Percentiles rank a stretch among this genome's conserved stretches.
Conservation (phyloP, 2,113 vertebrate genomes). For the Danionella cerebrum region DNA sequence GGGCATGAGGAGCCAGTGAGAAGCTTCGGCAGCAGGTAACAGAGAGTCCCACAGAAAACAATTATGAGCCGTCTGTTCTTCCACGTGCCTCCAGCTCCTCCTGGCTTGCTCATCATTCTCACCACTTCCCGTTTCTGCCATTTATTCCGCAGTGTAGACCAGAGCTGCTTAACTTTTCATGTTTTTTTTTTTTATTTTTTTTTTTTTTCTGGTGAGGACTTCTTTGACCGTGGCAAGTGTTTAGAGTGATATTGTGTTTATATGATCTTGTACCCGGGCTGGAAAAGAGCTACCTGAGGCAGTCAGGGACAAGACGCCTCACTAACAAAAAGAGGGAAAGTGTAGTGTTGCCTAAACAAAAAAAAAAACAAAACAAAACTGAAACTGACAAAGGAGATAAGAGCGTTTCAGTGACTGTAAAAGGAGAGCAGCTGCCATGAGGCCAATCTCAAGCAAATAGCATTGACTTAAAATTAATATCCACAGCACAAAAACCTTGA, state of each 20-base stretch:
- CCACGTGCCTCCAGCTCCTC: constrained; percentile 11
- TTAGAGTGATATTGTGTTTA: constrained; percentile 18
- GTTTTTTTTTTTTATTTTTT: no score
- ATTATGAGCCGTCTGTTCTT: constrained; percentile 50
- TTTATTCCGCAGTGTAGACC: constrained; percentile 1
- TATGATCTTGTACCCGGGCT: constrained; percentile 17
- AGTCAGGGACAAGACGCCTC: constrained; percentile 44
- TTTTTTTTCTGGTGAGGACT: neutral
- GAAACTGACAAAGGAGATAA: neutral
- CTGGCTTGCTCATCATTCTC: neutral
- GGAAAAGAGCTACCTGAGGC: constrained; percentile 30
- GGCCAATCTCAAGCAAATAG: neutral
- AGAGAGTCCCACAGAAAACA: constrained; percentile 58
- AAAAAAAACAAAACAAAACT: constrained; percentile 17
- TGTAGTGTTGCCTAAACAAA: no score
- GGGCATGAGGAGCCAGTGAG: constrained; percentile 17
- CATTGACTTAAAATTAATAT: neutral
- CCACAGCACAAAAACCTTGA: neutral
- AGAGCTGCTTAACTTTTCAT: neutral
- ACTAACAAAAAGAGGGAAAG: constrained; percentile 24
- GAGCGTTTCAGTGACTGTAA: neutral
- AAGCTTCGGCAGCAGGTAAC: constrained; percentile 34
- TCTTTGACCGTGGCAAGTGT: neutral
- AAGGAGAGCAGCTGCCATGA: neutral
- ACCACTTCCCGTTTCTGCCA: constrained; percentile 20